Evolutionary conservation across 1,140 invertebrate species (phyloP), one percentile per base, ranked within the genome.

Genomic region (Argopecten irradians): DNA sequence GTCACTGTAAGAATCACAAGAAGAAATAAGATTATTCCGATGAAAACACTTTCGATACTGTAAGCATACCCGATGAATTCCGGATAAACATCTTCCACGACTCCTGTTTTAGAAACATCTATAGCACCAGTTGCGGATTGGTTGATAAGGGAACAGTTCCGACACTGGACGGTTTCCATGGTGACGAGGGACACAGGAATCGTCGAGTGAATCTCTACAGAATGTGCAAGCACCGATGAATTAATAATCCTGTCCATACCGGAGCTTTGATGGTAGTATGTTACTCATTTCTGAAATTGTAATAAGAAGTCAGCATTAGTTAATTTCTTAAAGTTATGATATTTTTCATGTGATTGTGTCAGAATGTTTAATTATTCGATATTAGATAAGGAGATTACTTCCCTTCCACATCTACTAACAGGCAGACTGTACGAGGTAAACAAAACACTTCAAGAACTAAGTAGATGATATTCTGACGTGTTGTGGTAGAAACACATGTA

Each of bases 1-100:
- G 89, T 83, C 55, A 93, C 89, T 7, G 93, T 94, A 1, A 92
- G 35, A 22, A 91, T 82, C 34, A 92, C 89, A 13, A 94, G 86
- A 35, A 92, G 43, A 55, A 92, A 90, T 35, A 93, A 83, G 13
- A 92, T 43, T 35, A 89, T 84, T 22, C 91, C 91, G 9, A 92
- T 41, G 28, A 89, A 22, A 36, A 92, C 88, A 85, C 84, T 91
- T 28, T 41, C 86, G 35, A 71, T 71, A 3, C 22, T 71, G n/a
- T 71, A 71, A 71, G 55, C 55, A 71, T 71, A 71, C 2, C 55
- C 55, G n/a, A 71, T 71, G 28, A 71, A 71, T n/a, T 71, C 55
- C 55, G 55, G 55, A 71, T 71, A 71, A 3, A 71, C 55, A 16
- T 71, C 55, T 28, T 28, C 11, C 22, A 71, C 55, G 5, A 71